Evolutionary conservation across 2,888 invertebrate genomes (phyloP).

Genomic region (Drosophila kanekoi): DNA sequence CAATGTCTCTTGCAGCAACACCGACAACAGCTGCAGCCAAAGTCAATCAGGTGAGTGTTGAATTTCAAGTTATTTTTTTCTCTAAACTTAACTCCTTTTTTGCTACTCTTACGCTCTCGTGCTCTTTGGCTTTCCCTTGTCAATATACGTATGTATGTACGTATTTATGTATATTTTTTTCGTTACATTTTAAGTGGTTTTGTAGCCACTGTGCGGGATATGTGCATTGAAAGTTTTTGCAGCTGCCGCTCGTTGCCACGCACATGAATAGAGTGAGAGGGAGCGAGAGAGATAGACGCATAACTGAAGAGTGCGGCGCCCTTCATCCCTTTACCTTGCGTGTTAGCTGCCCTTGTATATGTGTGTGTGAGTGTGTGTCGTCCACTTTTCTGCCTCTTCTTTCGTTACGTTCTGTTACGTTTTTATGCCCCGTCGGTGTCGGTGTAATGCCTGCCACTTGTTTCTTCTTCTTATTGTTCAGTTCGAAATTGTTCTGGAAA

Average conservation of each 20-base stretch:
- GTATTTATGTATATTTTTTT: slow-evolving; percentile 1
- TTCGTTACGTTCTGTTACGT: slow-evolving; percentile 1
- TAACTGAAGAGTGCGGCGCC: slow-evolving; percentile 6
- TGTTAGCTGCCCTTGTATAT: slow-evolving; percentile 8
- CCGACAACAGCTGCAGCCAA: slow-evolving; percentile 80
- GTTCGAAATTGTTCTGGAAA: slow-evolving; percentile 43
- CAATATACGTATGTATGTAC: background rate
- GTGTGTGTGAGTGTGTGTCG: background rate
- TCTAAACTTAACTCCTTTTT: slow-evolving; percentile 14
- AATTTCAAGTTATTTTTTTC: slow-evolving; percentile 45
- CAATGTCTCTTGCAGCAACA: slow-evolving; percentile 72
- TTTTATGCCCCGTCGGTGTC: slow-evolving; percentile 10
- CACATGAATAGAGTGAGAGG: slow-evolving; percentile 6
- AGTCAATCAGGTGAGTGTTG: slow-evolving; percentile 80
- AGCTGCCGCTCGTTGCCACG: slow-evolving; percentile 36
- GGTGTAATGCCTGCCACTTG: slow-evolving; percentile 2
- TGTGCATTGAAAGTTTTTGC: slow-evolving; percentile 41
- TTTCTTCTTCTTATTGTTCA: slow-evolving; percentile 16
- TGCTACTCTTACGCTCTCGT: slow-evolving; percentile 18
- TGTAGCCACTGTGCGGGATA: slow-evolving; percentile 35
- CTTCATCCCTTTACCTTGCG: slow-evolving; percentile 54
- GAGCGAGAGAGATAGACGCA: slow-evolving; percentile 12
- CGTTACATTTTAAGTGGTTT: slow-evolving; percentile 1
- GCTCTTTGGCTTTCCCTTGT: slow-evolving; percentile 39
- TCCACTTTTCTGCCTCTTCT: slow-evolving; percentile 4